Base-by-base conservation (phyloP, 2,797 vertebrate species). In the Tangara arthus region DNA sequence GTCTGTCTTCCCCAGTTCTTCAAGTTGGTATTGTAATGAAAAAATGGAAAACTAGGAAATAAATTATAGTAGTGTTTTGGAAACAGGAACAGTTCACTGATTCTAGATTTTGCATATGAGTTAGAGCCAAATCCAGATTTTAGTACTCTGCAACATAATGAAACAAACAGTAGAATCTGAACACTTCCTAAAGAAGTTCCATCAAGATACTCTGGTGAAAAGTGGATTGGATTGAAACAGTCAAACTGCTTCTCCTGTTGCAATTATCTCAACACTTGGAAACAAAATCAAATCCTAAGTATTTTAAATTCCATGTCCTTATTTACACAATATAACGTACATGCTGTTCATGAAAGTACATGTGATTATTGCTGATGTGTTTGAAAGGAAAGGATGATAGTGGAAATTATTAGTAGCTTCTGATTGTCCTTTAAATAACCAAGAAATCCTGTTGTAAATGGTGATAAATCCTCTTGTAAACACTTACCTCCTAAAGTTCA, bases 241-340 rank as follows among this genome's bases (percentile, higher is more conserved):
- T 63, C 15, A 39, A 27, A 22, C 8, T 75, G 47, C 32, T 84
- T 1, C 57, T 69, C 76, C 18, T 64, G 11, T 44, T 77, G 72
- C 16, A 23, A 7, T 30, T 78, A 12, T 47, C 28, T 71, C 23
- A 57, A 7, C 21, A 8, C 39, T 39, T 64, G 34, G 6, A 21
- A 78, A n/a, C n/a, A 23, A 79, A 79, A 53, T 23, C 22, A 80
- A 86, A 73, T 73, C 4, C 11, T 5, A 80, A 65, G 13, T 83
- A 8, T n/a, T 69, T 63, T 42, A 35, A 41, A 37, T 82, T 90
- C 4, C 4, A 1, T 32, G 22, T 65, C 34, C 23, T 50, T 73
- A 65, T 49, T 70, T 47, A 39, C 24, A 18, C 0, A 0, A 5
- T 21, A 32, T 22, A 21, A 0, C 27, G 13, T 19, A 19, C 42